These are phyloP conservation scores for Calliphora vicina DNA, from an alignment of 1,140 invertebrate genomes.

Conservation along the genomic window DNA sequence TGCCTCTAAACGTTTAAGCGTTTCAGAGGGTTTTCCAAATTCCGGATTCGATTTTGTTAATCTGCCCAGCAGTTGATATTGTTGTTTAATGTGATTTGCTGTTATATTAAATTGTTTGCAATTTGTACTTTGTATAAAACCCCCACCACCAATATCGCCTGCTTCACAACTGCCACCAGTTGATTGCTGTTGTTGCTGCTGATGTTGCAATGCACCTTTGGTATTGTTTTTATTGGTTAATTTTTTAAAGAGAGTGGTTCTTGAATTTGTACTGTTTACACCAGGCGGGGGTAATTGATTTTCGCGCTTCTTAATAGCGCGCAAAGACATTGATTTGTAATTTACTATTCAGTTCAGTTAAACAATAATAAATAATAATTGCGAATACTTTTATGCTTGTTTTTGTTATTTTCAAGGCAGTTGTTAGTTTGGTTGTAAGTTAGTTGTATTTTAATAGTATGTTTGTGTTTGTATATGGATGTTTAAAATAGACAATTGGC, in stretches of 20 bases:
- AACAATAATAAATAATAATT: not conserved
- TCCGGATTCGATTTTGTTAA: slow-evolving; percentile 51
- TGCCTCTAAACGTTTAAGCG: slow-evolving; percentile 5
- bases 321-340: slow-evolving; percentile 53
- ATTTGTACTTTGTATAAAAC: slow-evolving; percentile 38
- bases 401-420: not conserved
- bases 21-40: slow-evolving; percentile 37
- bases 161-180: slow-evolving; percentile 30
- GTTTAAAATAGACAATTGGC: not conserved
- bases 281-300: slow-evolving; percentile 37
- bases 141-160: slow-evolving; percentile 20
- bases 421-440: not conserved
- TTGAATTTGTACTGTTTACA: not conserved
- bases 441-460: not conserved
- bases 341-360: not conserved
- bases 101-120: slow-evolving; percentile 28
- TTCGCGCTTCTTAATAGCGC: slow-evolving; percentile 59
- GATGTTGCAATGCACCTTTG: slow-evolving; percentile 23
- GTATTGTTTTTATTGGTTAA: slow-evolving; percentile 23
- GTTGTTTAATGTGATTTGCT: slow-evolving; percentile 26
- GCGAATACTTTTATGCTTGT: not conserved
- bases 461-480: not conserved
- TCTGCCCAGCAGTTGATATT: slow-evolving; percentile 44
- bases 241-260: slow-evolving; percentile 46
- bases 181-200: slow-evolving; percentile 40